Percentiles rank a stretch among this genome's conserved stretches.
phyloP scores from a whole-genome alignment of 2,888 invertebrate genomes.

The Himalopsyche tibetana region DNA sequence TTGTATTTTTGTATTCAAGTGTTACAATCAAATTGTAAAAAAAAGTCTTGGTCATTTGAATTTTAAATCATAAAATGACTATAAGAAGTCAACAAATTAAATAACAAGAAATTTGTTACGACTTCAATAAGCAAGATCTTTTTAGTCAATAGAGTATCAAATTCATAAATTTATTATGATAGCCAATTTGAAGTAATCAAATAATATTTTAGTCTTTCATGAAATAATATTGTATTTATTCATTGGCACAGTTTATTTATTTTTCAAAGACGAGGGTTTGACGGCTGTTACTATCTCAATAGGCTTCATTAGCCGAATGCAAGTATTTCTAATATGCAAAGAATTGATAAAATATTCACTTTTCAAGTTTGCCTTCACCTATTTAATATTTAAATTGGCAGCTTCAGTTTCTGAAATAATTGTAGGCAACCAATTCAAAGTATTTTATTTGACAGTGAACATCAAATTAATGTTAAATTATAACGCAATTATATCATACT shows the following conservation, averaged over 20 bases:
- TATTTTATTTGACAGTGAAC: background rate
- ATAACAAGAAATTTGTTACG: too few relatives aligned
- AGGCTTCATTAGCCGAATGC: constrained; percentile 7
- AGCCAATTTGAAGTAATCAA: background rate
- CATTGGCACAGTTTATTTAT: background rate
- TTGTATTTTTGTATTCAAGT: too few relatives aligned
- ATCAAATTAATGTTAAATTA: background rate
- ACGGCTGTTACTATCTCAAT: background rate
- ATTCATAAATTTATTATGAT: background rate
- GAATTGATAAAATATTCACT: constrained; percentile 24
- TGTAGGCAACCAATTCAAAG: background rate
- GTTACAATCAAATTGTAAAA: too few relatives aligned
- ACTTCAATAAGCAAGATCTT: too few relatives aligned
- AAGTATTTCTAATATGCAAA: constrained; percentile 31
- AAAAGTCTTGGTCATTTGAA: too few relatives aligned
- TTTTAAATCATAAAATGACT: too few relatives aligned
- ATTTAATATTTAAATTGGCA: background rate
- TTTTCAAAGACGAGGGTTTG: constrained; percentile 12
- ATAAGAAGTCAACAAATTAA: too few relatives aligned
- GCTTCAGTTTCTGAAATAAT: background rate
- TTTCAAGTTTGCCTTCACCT: background rate
- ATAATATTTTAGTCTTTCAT: background rate
- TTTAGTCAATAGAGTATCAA: too few relatives aligned
- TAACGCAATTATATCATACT: too few relatives aligned
- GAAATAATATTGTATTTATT: background rate